Base-by-base conservation (phyloP, 2,888 invertebrate species). In the Lottia gigantea region DNA sequence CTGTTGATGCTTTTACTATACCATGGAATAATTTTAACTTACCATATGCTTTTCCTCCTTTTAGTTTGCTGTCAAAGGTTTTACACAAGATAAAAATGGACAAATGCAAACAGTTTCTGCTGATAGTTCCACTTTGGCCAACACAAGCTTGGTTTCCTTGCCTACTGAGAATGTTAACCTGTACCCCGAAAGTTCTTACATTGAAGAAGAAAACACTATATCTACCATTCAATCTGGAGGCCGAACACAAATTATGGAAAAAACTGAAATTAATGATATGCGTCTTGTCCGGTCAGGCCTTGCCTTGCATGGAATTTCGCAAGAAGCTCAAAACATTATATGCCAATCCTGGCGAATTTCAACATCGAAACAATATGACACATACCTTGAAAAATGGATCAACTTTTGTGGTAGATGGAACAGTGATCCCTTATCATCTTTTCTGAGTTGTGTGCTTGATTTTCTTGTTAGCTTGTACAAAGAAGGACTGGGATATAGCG, bases 21-120 rank as follows among this genome's bases (percentile, higher is more conserved):
- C 14, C 47, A 31, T 70, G 72, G 72, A 31, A 19, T 16, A 19
- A 19, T 4, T 68, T 72, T 45, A 49, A 16, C 14, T 49, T 49
- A 49, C 49, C 49, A 49, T 74, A 72, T 66, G 65, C 70, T 8
- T 72, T 75, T 62, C 73, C 73, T 47, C 71, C 71, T 69, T 71
- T 68, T 55, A 64, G 64, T 46, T 14, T 69, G 7, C 46, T 73
- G 7, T 26, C 19, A 4, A n/a, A 25, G 62, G 68, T 68, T 0
- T 19, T 75, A 16, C 66, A 74, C 55, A 70, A 72, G 23, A 61
- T 71, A 3, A 16, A 47, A 19, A 26, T 31, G 40, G 72, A 74
- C 11, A n/a, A 61, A 46, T 70, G n/a, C 15, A 11, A 49, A 19
- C 66, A 25, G 2, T 45, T 47, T 26, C 14, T 74, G 12, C 25